Base-by-base conservation (phyloP, 2,113 vertebrate genomes). In the Alaudala cheleensis region DNA sequence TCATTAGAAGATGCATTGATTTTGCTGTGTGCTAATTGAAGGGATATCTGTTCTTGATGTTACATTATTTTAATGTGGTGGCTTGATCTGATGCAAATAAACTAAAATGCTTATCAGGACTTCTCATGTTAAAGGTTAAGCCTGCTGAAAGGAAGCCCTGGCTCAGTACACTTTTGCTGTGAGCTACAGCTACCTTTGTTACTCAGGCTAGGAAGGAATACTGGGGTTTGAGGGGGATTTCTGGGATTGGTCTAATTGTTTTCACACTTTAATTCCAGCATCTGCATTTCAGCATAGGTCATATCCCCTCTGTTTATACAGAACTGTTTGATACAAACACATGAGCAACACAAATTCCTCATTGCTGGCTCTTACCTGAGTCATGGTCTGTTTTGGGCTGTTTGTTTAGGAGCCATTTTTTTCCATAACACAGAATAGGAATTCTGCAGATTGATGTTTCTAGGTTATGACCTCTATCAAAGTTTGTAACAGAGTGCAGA, bases 171-270 rank as follows among this genome's bases (percentile, higher is more conserved):
- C 25, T 18, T 37, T 7, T 47, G 39, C n/a, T 39, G 0, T 11
- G 9, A 85, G 42, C 40, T 54, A 6, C 65, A 81, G 44, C 81
- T 54, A 0, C 73, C 34, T 62, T 49, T 28, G 13, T 60, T 25
- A 53, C 37, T n/a, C 1, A 5, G 42, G 44, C 26, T 8, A 14
- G 40, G 31, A 72, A 42, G 16, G 13, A 6, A 12, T 58, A 10
- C 17, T 88, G 53, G 23, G 2, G 0, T 3, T n/a, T 31, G 33
- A 28, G 22, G 6, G 7, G 10, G 1, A 8, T 29, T 56, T 65
- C 40, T 39, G 12, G 44, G 8, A 20, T 26, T 44, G 28, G 31
- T 42, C 15, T 71, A 2, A 7, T 40, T 37, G 14, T 89, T 77
- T 77, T 70, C 45, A 58, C 42, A 34, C 19, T 54, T 71, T 12